Conservation (phyloP, 2,113 vertebrate species). For the Pseudopodoces humilis region DNA sequence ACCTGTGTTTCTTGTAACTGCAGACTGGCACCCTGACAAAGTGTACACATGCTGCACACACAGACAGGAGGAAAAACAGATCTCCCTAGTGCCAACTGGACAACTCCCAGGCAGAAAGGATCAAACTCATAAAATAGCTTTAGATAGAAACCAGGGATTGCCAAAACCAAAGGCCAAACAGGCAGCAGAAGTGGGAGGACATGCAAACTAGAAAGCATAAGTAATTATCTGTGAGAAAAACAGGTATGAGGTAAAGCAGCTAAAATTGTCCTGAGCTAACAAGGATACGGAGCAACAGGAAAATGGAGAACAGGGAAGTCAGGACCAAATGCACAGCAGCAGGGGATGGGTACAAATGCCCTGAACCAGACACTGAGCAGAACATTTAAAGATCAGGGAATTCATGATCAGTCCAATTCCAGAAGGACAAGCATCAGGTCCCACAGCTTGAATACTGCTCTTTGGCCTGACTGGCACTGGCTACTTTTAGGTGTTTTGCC, state of each 20-base stretch:
- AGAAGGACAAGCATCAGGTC: conserved; percentile 48
- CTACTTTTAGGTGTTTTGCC: neutral
- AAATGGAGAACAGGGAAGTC: neutral
- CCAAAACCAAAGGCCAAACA: conserved; percentile 15
- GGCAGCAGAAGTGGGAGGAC: neutral
- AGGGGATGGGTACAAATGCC: neutral
- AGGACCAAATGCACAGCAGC: neutral
- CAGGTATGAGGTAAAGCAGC: neutral
- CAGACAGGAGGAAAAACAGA: neutral
- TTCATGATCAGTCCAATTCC: neutral
- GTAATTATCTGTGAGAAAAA: conserved; percentile 9
- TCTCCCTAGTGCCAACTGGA: neutral
- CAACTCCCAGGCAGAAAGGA: neutral
- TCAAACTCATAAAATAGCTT: neutral
- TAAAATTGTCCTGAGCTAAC: neutral
- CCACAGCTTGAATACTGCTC: conserved; percentile 28
- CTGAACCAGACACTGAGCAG: neutral
- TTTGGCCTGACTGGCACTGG: neutral
- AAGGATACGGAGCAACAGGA: neutral
- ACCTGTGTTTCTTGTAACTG: neutral
- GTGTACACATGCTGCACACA: neutral
- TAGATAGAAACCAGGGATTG: conserved; percentile 3
- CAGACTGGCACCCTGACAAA: neutral
- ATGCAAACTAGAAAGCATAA: neutral
- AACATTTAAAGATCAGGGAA: conserved; percentile 24